Evolutionary conservation across 2,113 vertebrate genomes (phyloP).

Genomic region (Mustelus asterias): DNA sequence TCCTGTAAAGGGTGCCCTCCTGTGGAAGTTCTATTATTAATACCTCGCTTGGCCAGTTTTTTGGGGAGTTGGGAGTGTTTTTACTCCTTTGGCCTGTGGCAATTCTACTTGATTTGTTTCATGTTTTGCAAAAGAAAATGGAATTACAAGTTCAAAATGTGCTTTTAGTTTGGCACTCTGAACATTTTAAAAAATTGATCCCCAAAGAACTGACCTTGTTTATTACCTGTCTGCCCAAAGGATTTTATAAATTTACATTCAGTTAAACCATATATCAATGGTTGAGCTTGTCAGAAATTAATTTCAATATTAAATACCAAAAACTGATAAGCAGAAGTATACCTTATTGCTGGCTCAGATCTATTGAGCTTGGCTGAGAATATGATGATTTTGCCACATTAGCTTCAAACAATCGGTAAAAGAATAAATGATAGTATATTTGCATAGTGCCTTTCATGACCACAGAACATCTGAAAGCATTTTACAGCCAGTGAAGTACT

Average conservation of each 20-base stretch:
- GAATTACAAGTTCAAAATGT: background rate
- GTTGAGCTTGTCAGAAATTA: background rate
- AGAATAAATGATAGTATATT: background rate
- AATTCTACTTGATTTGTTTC: background rate
- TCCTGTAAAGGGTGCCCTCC: slow-evolving; percentile 14
- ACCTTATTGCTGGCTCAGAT: background rate
- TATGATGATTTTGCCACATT: background rate
- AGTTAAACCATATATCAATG: background rate
- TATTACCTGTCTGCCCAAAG: background rate
- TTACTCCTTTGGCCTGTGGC: background rate
- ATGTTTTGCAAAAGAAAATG: background rate
- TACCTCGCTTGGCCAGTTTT: background rate
- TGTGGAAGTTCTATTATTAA: background rate
- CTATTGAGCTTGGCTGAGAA: background rate
- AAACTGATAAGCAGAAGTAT: background rate
- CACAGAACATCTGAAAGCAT: background rate
- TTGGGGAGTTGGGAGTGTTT: background rate
- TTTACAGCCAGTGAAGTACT: background rate
- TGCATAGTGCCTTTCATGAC: background rate
- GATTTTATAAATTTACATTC: background rate
- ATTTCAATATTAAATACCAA: background rate
- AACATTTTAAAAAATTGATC: background rate
- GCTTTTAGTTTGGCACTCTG: background rate
- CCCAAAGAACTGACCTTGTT: background rate
- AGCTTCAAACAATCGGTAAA: background rate